Conservation (phyloP, 1,140 invertebrate genomes). For the Manduca sexta region DNA sequence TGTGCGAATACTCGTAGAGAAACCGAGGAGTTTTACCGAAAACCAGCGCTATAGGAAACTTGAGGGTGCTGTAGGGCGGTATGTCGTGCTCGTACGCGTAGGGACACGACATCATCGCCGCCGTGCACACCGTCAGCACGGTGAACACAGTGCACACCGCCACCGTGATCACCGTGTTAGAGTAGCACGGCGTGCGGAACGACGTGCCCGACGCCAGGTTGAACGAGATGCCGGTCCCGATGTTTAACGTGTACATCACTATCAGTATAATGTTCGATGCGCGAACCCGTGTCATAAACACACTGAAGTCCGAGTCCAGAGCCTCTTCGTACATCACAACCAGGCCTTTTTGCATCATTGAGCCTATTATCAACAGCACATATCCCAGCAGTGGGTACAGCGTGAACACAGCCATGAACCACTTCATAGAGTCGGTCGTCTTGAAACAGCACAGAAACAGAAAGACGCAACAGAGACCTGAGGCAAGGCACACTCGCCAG, state of each 20-base stretch:
- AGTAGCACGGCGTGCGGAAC: slow-evolving; percentile 50
- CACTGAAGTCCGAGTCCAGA: slow-evolving; percentile 34
- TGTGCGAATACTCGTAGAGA: slow-evolving; percentile 33
- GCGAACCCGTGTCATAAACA: slow-evolving; percentile 34
- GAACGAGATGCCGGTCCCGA: slow-evolving; percentile 42
- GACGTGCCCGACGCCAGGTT: slow-evolving; percentile 32
- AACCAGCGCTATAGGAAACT: slow-evolving; percentile 24
- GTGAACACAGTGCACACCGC: slow-evolving; percentile 20
- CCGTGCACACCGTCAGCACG: slow-evolving; percentile 26
- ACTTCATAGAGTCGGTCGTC: slow-evolving; percentile 31
- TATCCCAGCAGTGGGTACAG: slow-evolving; percentile 33
- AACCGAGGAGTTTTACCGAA: slow-evolving; percentile 53
- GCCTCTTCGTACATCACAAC: slow-evolving; percentile 36
- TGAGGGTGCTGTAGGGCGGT: slow-evolving; percentile 19
- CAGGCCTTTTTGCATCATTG: slow-evolving; percentile 53
- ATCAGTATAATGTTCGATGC: slow-evolving; percentile 25
- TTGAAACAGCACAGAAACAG: slow-evolving; percentile 44
- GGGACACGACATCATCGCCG: slow-evolving; percentile 47
- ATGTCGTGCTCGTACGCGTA: slow-evolving; percentile 35
- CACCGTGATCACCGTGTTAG: slow-evolving; percentile 39
- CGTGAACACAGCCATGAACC: slow-evolving; percentile 19
- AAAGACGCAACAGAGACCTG: slow-evolving; percentile 26
- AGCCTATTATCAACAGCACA: slow-evolving; percentile 40
- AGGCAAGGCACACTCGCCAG: slow-evolving; percentile 47
- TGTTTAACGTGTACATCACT: slow-evolving; percentile 28